Conservation (phyloP, 2,797 vertebrate genomes). For the Distichodus sexfasciatus region DNA sequence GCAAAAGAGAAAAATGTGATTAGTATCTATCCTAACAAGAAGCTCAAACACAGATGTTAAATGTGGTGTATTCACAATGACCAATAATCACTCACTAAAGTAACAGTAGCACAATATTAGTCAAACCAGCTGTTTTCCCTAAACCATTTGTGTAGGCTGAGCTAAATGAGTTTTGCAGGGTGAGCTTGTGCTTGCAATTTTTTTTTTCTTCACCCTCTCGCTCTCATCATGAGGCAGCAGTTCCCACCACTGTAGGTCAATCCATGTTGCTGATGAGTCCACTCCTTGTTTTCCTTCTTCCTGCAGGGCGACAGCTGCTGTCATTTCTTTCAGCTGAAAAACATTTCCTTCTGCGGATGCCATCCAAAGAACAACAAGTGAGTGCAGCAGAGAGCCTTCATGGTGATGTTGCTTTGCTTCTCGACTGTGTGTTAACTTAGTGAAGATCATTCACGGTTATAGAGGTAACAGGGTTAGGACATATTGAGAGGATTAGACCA, state of each 20-base stretch:
- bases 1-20: too few species aligned
- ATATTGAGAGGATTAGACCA: too few species aligned
- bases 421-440: too few species aligned
- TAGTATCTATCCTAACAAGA: too few species aligned
- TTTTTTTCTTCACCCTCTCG: neutral
- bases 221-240: constrained; percentile 11
- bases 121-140: neutral
- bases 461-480: too few species aligned
- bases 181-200: neutral
- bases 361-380: constrained; percentile 94
- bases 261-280: constrained; percentile 12
- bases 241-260: neutral
- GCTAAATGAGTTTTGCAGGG: neutral
- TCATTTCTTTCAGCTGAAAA: constrained; percentile 97
- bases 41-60: too few species aligned
- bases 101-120: neutral
- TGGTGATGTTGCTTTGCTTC: too few species aligned
- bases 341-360: constrained; percentile 96
- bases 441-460: too few species aligned
- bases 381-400: constrained; percentile 44
- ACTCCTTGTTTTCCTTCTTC: neutral
- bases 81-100: neutral
- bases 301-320: constrained; percentile 87
- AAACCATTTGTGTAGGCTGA: neutral
- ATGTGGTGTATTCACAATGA: too few species aligned